Conservation (phyloP, 1,140 invertebrate genomes). For the Drosophila insularis region DNA sequence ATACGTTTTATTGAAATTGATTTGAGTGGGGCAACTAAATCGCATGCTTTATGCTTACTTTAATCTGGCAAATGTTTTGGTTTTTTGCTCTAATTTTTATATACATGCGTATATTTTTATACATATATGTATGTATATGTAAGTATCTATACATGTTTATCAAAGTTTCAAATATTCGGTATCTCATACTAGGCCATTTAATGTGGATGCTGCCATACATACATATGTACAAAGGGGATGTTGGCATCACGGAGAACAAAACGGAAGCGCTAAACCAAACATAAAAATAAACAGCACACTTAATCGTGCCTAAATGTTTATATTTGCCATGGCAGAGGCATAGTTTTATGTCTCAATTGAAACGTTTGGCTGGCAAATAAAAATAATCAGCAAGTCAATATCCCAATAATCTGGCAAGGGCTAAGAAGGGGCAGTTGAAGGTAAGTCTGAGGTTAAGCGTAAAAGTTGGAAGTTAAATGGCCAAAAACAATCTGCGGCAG, state of each 20-base stretch:
- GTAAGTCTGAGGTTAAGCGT: background rate
- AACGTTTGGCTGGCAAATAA: slow-evolving; percentile 69
- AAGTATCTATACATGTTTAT: no score
- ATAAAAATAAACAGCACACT: slow-evolving; percentile 79
- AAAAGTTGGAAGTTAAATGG: background rate
- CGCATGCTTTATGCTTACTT: slow-evolving; percentile 37
- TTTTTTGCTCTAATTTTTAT: slow-evolving; percentile 28
- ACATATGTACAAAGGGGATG: background rate
- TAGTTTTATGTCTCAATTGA: slow-evolving; percentile 79
- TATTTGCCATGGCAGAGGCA: slow-evolving; percentile 57
- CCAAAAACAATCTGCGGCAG: slow-evolving; percentile 4
- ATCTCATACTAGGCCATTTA: slow-evolving; percentile 69
- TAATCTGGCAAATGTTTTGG: slow-evolving; percentile 44
- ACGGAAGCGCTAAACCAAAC: slow-evolving; percentile 77
- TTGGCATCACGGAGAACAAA: slow-evolving; percentile 22
- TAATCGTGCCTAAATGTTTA: slow-evolving; percentile 80
- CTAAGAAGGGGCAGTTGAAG: background rate
- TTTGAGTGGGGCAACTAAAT: background rate
- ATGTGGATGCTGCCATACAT: slow-evolving; percentile 27
- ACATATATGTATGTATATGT: no score
- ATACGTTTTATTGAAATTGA: slow-evolving; percentile 41
- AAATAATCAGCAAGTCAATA: slow-evolving; percentile 80
- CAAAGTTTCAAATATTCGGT: slow-evolving; percentile 22
- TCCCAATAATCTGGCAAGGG: slow-evolving; percentile 14
- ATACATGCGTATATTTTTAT: background rate